Conservation (phyloP, 1,140 invertebrate species). For the Bombus fervidus region DNA sequence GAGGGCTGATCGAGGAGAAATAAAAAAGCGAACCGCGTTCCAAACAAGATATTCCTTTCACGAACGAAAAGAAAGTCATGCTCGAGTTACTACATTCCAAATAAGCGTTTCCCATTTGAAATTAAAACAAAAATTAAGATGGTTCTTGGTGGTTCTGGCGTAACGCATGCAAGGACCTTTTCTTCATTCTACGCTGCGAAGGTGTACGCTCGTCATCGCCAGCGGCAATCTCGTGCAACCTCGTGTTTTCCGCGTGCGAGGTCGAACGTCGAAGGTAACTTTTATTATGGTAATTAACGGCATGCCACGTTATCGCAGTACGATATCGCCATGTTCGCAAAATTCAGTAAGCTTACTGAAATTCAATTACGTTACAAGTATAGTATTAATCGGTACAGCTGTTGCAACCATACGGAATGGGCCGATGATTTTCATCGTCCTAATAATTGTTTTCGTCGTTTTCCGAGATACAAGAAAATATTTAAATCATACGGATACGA, state of each 20-base stretch:
- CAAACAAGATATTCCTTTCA: constrained; percentile 28
- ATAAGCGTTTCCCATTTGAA: constrained; percentile 45
- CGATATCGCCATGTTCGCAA: too few species aligned
- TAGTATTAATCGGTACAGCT: fast-evolving
- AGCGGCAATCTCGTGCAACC: background rate
- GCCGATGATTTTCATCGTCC: too few species aligned
- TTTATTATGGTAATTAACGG: constrained; percentile 46
- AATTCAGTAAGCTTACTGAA: background rate
- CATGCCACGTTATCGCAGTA: constrained; percentile 29
- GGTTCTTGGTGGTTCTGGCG: constrained; percentile 15
- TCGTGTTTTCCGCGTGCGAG: constrained; percentile 16
- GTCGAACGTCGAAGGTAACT: constrained; percentile 38
- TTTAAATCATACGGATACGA: background rate
- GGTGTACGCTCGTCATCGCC: background rate
- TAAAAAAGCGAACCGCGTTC: background rate
- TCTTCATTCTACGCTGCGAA: constrained; percentile 4
- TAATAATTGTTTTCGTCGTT: background rate
- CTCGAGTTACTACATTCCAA: background rate
- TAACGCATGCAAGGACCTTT: constrained; percentile 17
- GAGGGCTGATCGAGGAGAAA: background rate
- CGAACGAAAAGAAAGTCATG: constrained; percentile 12
- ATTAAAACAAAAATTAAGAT: constrained; percentile 21
- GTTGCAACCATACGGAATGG: too few species aligned
- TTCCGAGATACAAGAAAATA: background rate
- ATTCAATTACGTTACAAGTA: background rate